Conservation (phyloP, 2,797 vertebrate genomes). For the Halcyon smyrnensis region DNA sequence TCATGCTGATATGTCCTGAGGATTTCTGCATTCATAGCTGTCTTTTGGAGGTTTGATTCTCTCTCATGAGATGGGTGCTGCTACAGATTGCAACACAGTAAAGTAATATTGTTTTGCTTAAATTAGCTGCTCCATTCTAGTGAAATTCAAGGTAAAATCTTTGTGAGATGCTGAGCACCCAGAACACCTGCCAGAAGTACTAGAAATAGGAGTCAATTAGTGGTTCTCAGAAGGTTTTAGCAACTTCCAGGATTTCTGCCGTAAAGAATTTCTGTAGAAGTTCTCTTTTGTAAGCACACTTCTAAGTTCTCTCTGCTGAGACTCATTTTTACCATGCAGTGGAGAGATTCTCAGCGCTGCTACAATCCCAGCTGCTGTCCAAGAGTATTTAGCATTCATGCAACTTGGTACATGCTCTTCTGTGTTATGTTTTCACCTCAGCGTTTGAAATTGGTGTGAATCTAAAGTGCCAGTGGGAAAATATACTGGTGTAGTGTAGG, state of each 20-base stretch:
- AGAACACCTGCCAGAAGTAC: slow-evolving; percentile 24
- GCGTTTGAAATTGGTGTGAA: not conserved
- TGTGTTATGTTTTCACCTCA: not conserved
- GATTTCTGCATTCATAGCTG: not conserved
- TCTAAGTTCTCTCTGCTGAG: not conserved
- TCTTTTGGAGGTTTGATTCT: not conserved
- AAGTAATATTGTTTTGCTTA: slow-evolving; percentile 10
- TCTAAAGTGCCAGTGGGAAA: not conserved
- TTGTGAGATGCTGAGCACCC: not conserved
- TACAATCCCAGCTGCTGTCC: not conserved
- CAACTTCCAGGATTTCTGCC: not conserved
- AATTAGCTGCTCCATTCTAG: not conserved
- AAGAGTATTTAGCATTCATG: not conserved
- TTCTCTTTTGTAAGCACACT: not conserved
- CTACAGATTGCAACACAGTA: not conserved
- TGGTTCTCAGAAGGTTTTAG: not conserved
- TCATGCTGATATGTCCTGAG: not conserved
- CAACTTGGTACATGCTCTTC: not conserved
- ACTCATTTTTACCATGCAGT: not conserved
- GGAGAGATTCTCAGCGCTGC: not conserved
- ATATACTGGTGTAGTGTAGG: not conserved
- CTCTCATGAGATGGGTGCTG: not conserved
- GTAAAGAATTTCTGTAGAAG: not conserved
- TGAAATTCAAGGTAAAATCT: not conserved
- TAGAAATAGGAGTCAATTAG: not conserved